phyloP scores from a whole-genome alignment of 2,797 vertebrate genomes.

The Heteromormyrus szaboi region DNA sequence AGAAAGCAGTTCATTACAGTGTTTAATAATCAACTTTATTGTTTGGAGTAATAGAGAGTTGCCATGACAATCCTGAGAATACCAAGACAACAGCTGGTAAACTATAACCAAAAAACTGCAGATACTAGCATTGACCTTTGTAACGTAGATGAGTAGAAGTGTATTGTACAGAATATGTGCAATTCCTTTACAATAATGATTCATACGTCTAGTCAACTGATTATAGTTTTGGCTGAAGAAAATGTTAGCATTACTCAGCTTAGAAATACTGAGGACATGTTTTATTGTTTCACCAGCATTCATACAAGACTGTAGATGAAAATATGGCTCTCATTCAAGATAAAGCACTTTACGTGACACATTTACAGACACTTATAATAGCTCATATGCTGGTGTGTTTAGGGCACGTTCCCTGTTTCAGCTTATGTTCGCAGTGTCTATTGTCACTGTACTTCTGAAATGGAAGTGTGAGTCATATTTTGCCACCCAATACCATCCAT shows the following conservation, averaged over 20 bases:
- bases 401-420: background rate
- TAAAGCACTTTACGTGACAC: background rate
- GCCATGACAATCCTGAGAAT: conserved; percentile 14
- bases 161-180: background rate
- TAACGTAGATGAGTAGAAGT: background rate
- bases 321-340: background rate
- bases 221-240: background rate
- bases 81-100: background rate
- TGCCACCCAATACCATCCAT: background rate
- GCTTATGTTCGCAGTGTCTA: background rate
- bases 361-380: background rate
- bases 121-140: background rate
- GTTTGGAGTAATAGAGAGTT: background rate
- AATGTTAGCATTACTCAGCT: background rate
- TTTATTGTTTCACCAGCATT: background rate
- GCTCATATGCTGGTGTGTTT: background rate
- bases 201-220: background rate
- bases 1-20: background rate
- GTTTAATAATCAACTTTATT: conserved; percentile 12
- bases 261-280: background rate
- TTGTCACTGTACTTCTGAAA: background rate
- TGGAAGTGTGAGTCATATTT: background rate
- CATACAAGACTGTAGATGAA: background rate
- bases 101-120: background rate
- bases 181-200: background rate